Evolutionary conservation across 2,888 invertebrate species (phyloP), one percentile per base, ranked within the genome.

Genomic region (Hirtodrosophila trivittata): DNA sequence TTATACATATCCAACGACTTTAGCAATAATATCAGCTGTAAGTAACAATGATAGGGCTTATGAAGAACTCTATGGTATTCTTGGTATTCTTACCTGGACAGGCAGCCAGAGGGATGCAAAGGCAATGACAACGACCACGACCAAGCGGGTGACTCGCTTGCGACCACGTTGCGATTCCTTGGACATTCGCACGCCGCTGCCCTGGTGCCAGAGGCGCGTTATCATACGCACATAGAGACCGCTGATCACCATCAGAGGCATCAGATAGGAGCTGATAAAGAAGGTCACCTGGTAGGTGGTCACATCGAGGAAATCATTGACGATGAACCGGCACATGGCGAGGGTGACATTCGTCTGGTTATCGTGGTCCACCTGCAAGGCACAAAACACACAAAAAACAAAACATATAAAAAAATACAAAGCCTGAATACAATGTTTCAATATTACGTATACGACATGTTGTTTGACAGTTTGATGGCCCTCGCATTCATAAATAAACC

Each of bases 81-180:
- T n/a, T n/a, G n/a, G n/a, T n/a, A n/a, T n/a, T n/a, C n/a, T 92
- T 75, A 97, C 95, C 93, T 97, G 97, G 83, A 98, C 95, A 5
- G 98, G 98, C 86, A 96, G 94, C 98, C 98, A 98, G 91, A 97
- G 96, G n/a, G 97, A 93, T 9, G 97, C 97, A 89, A 98, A 98
- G 47, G 97, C 97, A 35, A 96, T 95, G 4, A 97, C 97, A 32
- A 97, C 97, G 28, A 97, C 95, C 45, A 97, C 94, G 6, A 98
- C 97, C 93, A 98, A 94, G 75, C 96, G 93, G 1, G 98, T 98
- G 16, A 97, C 98, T 65, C 97, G 93, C 91, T 95, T 95, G 91
- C 96, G 95, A 56, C 96, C 96, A 41, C 96, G 92, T 65, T 95
- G 89, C 50, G 91, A 91, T 89, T 97, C 96, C 6, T 95, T 95